phyloP scores from a whole-genome alignment of 2,113 vertebrate genomes.

The Erythrocebus patas region DNA sequence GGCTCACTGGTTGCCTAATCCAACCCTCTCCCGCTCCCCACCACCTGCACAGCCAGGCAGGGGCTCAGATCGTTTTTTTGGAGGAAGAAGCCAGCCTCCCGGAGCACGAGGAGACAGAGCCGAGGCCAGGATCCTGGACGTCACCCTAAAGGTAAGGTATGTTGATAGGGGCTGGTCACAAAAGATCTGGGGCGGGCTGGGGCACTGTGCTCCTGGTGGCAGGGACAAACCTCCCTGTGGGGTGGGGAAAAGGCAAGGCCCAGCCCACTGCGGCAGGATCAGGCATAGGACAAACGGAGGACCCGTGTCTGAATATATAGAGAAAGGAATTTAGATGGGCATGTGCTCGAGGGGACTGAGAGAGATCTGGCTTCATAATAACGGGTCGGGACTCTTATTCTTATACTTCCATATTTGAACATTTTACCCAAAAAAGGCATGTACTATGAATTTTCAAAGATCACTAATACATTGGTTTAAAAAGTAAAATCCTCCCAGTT shows the following conservation, averaged over 20 bases:
- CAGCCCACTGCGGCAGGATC: not conserved
- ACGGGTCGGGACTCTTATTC: not conserved
- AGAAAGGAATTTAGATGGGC: not conserved
- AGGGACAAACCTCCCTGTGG: not conserved
- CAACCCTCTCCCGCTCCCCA: fast-evolving
- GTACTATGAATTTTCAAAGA: not conserved
- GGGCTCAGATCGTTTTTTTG: not conserved
- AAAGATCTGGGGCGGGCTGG: not conserved
- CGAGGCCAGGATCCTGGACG: not conserved
- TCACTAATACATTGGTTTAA: not conserved
- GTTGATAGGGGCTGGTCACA: not conserved
- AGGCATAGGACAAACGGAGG: fast-evolving
- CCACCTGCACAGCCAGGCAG: not conserved
- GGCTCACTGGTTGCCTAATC: not conserved
- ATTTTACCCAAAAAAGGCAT: not conserved
- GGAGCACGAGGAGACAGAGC: not conserved
- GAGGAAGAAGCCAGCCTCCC: not conserved
- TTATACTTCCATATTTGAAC: not conserved
- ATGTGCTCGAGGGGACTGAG: not conserved
- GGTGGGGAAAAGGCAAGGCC: not conserved
- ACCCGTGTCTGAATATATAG: not conserved
- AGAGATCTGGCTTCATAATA: not conserved
- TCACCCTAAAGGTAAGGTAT: not conserved
- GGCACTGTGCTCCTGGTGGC: not conserved
- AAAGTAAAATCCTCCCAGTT: not conserved